These are phyloP conservation scores for Burhinus bistriatus DNA, from an alignment of 2,113 vertebrate species.

Conservation along the genomic window DNA sequence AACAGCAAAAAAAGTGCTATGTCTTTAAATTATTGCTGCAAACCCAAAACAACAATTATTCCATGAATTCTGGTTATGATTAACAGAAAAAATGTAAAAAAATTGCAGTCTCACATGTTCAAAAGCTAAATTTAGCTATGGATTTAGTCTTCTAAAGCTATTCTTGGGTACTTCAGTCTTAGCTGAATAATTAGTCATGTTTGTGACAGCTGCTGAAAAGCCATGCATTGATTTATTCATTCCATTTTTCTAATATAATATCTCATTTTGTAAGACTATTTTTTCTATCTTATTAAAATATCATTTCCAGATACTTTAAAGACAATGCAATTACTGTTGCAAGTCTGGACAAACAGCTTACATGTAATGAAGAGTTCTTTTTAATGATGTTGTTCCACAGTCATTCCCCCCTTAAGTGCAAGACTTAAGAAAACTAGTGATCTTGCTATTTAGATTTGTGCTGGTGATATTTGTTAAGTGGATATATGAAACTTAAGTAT, in stretches of 20 bases:
- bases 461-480: background rate
- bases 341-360: background rate
- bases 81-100: background rate
- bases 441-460: background rate
- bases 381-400: background rate
- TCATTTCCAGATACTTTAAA: background rate
- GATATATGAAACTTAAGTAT: background rate
- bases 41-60: background rate
- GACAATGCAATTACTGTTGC: background rate
- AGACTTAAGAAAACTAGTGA: background rate
- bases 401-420: background rate
- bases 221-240: background rate
- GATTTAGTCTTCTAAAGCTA: background rate
- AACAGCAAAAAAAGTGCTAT: background rate
- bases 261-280: background rate
- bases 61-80: background rate
- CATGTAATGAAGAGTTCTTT: background rate
- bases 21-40: background rate
- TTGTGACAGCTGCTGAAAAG: background rate
- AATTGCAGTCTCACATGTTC: rapidly evolving
- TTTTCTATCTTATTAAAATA: background rate
- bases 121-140: background rate
- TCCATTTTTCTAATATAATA: background rate
- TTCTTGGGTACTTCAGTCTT: background rate
- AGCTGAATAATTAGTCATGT: background rate